Percentiles rank a stretch among this genome's conserved stretches.
phyloP scores from a whole-genome alignment of 1,140 invertebrate species.

The Lucilia sericata region DNA sequence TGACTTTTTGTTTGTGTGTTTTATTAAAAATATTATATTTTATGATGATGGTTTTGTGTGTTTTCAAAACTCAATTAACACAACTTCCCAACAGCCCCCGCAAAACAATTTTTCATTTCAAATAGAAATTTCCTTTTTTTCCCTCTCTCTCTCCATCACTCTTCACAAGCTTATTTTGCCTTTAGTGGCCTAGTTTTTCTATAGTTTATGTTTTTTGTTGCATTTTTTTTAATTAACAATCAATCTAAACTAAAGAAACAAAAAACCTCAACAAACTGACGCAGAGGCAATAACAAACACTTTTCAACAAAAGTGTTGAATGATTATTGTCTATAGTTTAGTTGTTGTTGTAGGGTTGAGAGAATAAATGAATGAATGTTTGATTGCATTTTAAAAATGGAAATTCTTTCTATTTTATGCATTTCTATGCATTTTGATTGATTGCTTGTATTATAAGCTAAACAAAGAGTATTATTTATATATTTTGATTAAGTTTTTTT shows the following conservation, averaged over 20 bases:
- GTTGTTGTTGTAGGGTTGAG: no score
- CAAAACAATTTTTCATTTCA: neutral
- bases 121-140: neutral
- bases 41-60: no score
- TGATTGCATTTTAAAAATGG: neutral
- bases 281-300: neutral
- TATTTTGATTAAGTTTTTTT: no score
- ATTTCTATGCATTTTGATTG: neutral
- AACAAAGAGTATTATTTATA: neutral
- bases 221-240: slow-evolving; percentile 8
- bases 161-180: neutral
- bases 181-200: neutral
- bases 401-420: neutral
- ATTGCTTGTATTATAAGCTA: neutral
- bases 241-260: slow-evolving; percentile 13
- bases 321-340: neutral
- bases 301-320: slow-evolving; percentile 12
- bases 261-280: neutral
- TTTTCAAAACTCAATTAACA: neutral
- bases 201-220: neutral
- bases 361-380: no score
- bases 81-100: neutral
- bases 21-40: no score
- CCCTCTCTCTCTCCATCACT: no score
- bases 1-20: no score